Base-by-base conservation (phyloP, 2,113 vertebrate species). In the Propithecus coquereli region DNA sequence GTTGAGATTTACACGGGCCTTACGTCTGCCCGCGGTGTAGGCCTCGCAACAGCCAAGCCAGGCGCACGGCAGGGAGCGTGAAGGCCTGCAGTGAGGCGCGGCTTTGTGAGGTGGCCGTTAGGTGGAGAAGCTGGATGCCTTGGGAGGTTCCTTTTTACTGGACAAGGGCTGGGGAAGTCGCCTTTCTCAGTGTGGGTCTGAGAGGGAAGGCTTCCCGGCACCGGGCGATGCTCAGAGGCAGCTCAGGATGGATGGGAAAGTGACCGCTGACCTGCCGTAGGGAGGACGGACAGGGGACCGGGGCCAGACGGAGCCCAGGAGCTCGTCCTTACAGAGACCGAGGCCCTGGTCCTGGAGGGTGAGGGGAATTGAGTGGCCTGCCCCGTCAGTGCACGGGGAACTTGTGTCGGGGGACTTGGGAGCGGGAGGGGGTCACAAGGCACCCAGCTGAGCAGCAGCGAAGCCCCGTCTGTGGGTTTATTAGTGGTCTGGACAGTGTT, bases 351-450 rank as follows among this genome's bases (percentile, higher is more conserved):
- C 61, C 27, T 50, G 50, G 50, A 2, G 3, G 43, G 45, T 25
- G 32, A 68, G 74, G 43, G 63, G 11, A 20, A 22, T 30, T 59
- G 20, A 8, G 76, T 73, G 6, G 11, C 16, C 73, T 30, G 5
- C 52, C 2, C n/a, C 10, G 2, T 34, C 50, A 11, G 82, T 23
- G 14, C 50, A 23, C 37, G 0, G 4, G 74, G 63, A 20, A 68
- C n/a, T n/a, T n/a, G 50, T 9, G 8, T 40, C 4, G 14, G 52
- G 3, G 6, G 10, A 57, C 1, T 2, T 0, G 45, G 70, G 45
- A 79, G 11, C 34, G 47, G 23, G n/a, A 50, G 47, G 23, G n/a
- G 61, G n/a, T 12, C 34, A 74, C 40, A 43, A 25, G 17, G 54
- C 57, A 0, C 27, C 65, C 59, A 32, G 45, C 47, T 32, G 16